Percentiles rank a stretch among this genome's conserved stretches.
Conservation (phyloP, 2,797 vertebrate species). For the Siniperca undulata region DNA sequence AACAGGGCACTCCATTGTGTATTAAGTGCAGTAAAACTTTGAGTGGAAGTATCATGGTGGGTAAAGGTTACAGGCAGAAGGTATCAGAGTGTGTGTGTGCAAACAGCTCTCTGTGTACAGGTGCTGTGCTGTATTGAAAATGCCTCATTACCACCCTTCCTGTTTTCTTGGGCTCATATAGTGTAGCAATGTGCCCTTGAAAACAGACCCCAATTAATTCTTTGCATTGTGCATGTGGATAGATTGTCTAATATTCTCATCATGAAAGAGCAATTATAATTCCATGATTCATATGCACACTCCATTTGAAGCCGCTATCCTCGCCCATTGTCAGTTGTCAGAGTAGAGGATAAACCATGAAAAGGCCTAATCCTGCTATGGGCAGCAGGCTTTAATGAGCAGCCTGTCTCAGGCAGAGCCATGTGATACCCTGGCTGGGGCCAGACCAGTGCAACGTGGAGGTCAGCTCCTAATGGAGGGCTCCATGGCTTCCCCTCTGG, state of each 20-base stretch:
- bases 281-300: slow-evolving; percentile 83
- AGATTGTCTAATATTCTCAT: slow-evolving; percentile 85
- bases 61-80: slow-evolving; percentile 75
- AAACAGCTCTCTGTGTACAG: slow-evolving; percentile 61
- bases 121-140: slow-evolving; percentile 63
- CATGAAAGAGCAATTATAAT: slow-evolving; percentile 86
- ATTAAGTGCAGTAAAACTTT: slow-evolving; percentile 81
- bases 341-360: slow-evolving; percentile 83
- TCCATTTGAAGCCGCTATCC: slow-evolving; percentile 81
- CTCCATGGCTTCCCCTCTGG: slow-evolving; percentile 82
- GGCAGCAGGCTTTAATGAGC: slow-evolving; percentile 85
- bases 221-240: slow-evolving; percentile 79
- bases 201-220: slow-evolving; percentile 84
- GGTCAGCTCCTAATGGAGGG: slow-evolving; percentile 86
- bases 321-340: slow-evolving; percentile 83
- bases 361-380: slow-evolving; percentile 84
- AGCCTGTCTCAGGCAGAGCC: slow-evolving; percentile 81
- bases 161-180: slow-evolving; percentile 70
- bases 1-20: slow-evolving; percentile 75
- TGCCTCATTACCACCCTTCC: slow-evolving; percentile 76
- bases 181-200: slow-evolving; percentile 81
- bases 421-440: slow-evolving; percentile 83
- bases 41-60: slow-evolving; percentile 73
- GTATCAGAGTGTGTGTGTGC: slow-evolving; percentile 58
- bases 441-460: slow-evolving; percentile 75